Evolutionary conservation across 2,888 invertebrate species (phyloP), one percentile per base, ranked within the genome.

Genomic region (Drosophila borborema): DNA sequence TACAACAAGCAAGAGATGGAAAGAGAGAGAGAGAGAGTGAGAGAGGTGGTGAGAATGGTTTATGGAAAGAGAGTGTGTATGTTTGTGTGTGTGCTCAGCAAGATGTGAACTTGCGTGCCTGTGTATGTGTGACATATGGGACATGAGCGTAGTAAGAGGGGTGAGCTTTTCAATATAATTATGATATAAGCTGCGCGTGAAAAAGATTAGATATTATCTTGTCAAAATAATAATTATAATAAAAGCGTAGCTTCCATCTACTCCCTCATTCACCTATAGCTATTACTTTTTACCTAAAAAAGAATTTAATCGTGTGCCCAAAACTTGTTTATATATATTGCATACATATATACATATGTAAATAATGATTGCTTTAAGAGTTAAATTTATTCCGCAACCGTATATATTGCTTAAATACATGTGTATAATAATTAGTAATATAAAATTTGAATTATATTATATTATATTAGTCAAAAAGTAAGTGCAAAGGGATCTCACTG

Each of bases 311-410:
- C 8, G 48, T 12, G 12, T 18, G 49, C 34, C 0, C 12, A 14
- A 14, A 43, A 3, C n/a, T 36, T 36, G 20, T 72, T 66, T 40
- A 59, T 12, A 31, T 41, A 41, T 8, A 41, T 16, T 3, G 43
- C 48, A 46, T 3, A 41, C 2, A 2, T 2, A 16, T 7, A 46
- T 1, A 41, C 2, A 2, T 6, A 16, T 7, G 38, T n/a, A n/a
- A 18, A 7, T n/a, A 18, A 41, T 41, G 3, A 34, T 34, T 49
- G 31, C n/a, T 31, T 51, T 49, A 18, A 51, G 18, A 51, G 1
- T 34, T 34, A 51, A 64, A 77, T 78, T 69, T 69, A 78, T 69
- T 69, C 78, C 78, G 31, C 73, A 77, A 74, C 78, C 74, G 12
- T 51, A 14, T n/a, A 65, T 9, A 41, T 51, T 55, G 36, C 49